Evolutionary conservation across 2,888 invertebrate genomes (phyloP).

Genomic region (Megalurothrips usitatus): DNA sequence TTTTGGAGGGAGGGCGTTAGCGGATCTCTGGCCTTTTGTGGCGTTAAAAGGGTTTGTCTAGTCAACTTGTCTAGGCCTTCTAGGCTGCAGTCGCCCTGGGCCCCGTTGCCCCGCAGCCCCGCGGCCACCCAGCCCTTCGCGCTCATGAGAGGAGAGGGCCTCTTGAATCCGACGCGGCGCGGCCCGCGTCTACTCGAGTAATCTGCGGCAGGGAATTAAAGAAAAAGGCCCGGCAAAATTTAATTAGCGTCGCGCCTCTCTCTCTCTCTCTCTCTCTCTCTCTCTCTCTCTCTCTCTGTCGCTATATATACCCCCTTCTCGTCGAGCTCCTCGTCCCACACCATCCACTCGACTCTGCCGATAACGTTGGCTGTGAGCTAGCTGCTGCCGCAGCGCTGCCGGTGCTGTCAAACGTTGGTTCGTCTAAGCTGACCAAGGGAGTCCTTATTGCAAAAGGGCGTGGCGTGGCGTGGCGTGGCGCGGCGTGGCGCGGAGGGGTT

Average conservation of each 20-base stretch:
- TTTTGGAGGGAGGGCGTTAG: too few species aligned
- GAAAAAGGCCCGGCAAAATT: background rate
- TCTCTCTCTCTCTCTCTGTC: background rate
- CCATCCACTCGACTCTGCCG: constrained; percentile 1
- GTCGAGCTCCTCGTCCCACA: background rate
- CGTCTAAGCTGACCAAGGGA: constrained; percentile 22
- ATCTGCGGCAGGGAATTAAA: constrained; percentile 19
- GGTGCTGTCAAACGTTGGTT: constrained; percentile 13
- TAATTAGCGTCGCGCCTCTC: constrained; percentile 8
- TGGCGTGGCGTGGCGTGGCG: background rate
- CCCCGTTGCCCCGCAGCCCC: background rate
- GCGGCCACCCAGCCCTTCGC: background rate
- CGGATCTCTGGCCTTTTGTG: too few species aligned
- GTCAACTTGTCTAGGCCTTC: too few species aligned
- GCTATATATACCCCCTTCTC: background rate
- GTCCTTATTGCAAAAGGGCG: constrained; percentile 4
- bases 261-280: background rate
- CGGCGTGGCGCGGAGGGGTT: background rate
- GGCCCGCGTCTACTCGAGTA: constrained; percentile 8
- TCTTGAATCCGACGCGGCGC: background rate
- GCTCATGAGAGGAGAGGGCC: background rate
- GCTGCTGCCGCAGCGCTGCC: background rate
- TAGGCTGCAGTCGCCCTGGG: too few species aligned
- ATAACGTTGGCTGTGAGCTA: constrained; percentile 14
- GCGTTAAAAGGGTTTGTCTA: too few species aligned